A percentile compares a stretch with the other conserved stretches of the same genome.
These are phyloP conservation scores for Euspilapteryx auroguttella DNA, from an alignment of 2,888 invertebrate genomes.

Conservation along the genomic window DNA sequence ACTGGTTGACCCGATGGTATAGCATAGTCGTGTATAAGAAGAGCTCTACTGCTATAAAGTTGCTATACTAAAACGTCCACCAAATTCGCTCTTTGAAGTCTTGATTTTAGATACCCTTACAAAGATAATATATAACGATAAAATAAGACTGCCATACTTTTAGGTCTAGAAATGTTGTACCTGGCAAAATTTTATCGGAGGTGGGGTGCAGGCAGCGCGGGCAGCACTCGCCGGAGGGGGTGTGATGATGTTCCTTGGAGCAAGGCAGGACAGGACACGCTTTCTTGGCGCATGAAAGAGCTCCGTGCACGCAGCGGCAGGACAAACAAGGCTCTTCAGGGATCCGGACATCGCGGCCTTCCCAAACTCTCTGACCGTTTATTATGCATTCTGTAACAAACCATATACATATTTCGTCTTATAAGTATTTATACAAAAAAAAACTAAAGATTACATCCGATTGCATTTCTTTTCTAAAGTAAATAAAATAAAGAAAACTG, in stretches of 20 bases:
- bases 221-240: slow-evolving; percentile 82
- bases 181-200: slow-evolving; percentile 47
- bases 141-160: too few relatives aligned
- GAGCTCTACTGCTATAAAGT: too few relatives aligned
- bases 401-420: slow-evolving; percentile 5
- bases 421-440: slow-evolving; percentile 1
- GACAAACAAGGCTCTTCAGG: slow-evolving; percentile 86
- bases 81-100: too few relatives aligned
- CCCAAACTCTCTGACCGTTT: slow-evolving; percentile 79
- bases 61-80: too few relatives aligned
- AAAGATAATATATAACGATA: too few relatives aligned
- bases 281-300: slow-evolving; percentile 77
- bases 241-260: slow-evolving; percentile 66
- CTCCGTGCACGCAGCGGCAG: slow-evolving; percentile 74
- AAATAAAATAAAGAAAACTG: too few relatives aligned
- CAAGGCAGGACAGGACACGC: slow-evolving; percentile 91
- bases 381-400: slow-evolving; percentile 72
- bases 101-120: not conserved
- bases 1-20: too few relatives aligned
- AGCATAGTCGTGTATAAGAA: too few relatives aligned
- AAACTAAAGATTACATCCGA: too few relatives aligned
- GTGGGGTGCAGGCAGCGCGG: slow-evolving; percentile 50
- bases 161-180: too few relatives aligned
- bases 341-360: slow-evolving; percentile 78
- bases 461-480: too few relatives aligned